Conservation (phyloP, 2,113 vertebrate genomes). For the Budorcas taxicolor region DNA sequence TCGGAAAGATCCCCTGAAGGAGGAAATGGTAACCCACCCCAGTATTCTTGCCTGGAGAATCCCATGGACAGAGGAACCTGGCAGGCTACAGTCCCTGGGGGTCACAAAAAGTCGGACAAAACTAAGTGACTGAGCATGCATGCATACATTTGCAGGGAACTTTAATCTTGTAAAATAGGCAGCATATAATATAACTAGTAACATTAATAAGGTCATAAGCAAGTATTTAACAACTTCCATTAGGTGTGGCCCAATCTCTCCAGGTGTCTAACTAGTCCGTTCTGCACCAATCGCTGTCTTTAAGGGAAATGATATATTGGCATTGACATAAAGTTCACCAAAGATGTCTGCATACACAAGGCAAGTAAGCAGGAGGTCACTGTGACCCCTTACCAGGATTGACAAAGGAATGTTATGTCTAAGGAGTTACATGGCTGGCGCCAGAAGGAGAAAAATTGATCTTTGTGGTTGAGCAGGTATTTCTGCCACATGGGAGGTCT, state of each 20-base stretch:
- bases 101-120: neutral
- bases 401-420: neutral
- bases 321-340: neutral
- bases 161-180: neutral
- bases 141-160: neutral
- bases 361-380: neutral
- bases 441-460: neutral
- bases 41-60: neutral
- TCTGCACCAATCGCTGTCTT: neutral
- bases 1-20: neutral
- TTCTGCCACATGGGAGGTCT: neutral
- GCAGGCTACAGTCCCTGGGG: neutral
- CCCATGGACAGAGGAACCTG: neutral
- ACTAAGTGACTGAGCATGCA: neutral
- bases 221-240: neutral
- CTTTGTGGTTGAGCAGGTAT: neutral
- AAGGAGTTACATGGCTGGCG: neutral
- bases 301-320: neutral
- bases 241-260: neutral
- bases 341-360: neutral
- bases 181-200: neutral
- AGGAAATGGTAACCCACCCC: neutral
- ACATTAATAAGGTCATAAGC: neutral
- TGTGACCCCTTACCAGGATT: neutral
- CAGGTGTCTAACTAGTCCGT: neutral